Base-by-base conservation (phyloP, 2,113 vertebrate species). In the Rhinopomastus cyanomelas region DNA sequence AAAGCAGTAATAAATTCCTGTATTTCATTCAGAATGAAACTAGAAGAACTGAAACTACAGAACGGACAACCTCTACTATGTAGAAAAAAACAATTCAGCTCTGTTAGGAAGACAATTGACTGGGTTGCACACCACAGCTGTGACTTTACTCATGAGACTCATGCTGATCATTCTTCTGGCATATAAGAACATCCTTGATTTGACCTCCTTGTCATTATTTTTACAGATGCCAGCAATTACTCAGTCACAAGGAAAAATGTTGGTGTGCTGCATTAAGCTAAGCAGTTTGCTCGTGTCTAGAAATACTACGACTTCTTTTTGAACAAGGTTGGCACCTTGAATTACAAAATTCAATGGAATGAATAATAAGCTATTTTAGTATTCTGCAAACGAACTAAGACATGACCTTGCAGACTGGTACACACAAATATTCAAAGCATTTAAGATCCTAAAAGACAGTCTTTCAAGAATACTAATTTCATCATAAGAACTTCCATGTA, bases 151-250 rank as follows among this genome's bases (percentile, higher is more conserved):
- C 91, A 91, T 21, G 76, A 81, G 69, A 62, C 8, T 65, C 69
- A 51, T 72, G 81, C 53, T 60, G 88, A 90, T 84, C 72, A 74
- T 77, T 76, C 62, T 62, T 34, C 39, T 66, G 78, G 78, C 32
- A 6, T 42, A 91, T 55, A 86, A 87, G 15, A 84, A 64, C 65
- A 64, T 95, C 89, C 69, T 81, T 92, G 86, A 86, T 92, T 90
- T 94, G 89, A 60, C 64, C 27, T 86, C 78, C 89, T 66, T 84
- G 92, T 90, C 80, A 81, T 77, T 66, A 83, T 73, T 51, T 91
- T 52, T 56, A 80, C 46, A 77, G 88, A 72, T 93, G 92, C 85
- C 90, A 88, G 34, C 12, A 6, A 87, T 76, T 77, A 92, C 39
- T 83, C 52, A 90, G 77, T 68, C 77, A 87, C 87, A 80, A 89